Evolutionary conservation across 1,140 invertebrate species (phyloP).

Genomic region (Cotesia vestalis): DNA sequence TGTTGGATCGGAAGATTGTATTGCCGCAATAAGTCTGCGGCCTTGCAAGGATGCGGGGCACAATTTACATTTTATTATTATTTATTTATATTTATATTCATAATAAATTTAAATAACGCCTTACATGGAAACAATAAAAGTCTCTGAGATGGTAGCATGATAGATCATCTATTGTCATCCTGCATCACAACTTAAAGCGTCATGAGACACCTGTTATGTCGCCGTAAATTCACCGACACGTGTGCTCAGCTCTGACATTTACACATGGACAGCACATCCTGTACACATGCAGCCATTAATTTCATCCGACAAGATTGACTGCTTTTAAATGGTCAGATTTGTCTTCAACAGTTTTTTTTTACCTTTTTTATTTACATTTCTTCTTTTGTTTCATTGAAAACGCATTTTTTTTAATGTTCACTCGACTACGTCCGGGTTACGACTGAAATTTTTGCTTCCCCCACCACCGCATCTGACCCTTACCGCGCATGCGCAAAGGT

Average conservation of each 20-base stretch:
- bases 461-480: too few species aligned
- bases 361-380: too few species aligned
- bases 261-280: conserved; percentile 45
- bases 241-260: conserved; percentile 36
- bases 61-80: conserved; percentile 5
- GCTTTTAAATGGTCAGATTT: too few species aligned
- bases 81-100: background rate
- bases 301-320: background rate
- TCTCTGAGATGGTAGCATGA: too few species aligned
- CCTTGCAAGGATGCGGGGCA: conserved; percentile 61
- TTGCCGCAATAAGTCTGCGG: conserved; percentile 40
- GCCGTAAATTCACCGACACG: background rate
- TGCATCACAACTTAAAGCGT: background rate
- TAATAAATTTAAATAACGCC: background rate
- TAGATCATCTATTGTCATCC: conserved; percentile 7
- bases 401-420: too few species aligned
- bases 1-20: background rate
- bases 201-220: conserved; percentile 35
- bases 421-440: too few species aligned
- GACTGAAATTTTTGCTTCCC: too few species aligned
- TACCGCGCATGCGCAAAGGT: too few species aligned
- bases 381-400: too few species aligned
- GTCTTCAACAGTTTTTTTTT: too few species aligned
- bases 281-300: conserved; percentile 52
- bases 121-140: too few species aligned